Evolutionary conservation across 2,888 invertebrate species (phyloP).

Genomic region (Zygaena filipendulae): DNA sequence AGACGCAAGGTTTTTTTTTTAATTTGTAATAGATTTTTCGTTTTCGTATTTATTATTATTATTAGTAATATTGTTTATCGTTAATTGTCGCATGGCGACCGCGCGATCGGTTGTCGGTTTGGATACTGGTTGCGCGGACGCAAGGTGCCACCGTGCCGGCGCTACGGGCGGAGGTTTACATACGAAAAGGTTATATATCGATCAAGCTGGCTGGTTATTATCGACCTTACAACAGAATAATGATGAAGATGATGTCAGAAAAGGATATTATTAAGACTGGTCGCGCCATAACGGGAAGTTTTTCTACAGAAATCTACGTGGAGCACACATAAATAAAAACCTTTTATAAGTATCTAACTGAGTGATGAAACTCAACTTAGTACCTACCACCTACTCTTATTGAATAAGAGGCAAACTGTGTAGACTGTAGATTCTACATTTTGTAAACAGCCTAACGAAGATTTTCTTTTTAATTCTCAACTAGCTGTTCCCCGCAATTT

Average conservation of each 20-base stretch:
- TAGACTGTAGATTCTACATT: too few relatives aligned
- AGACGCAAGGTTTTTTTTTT: slow-evolving; percentile 14
- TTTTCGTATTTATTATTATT: too few relatives aligned
- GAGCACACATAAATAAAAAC: too few relatives aligned
- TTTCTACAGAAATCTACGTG: slow-evolving; percentile 9
- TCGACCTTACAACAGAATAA: slow-evolving; percentile 19
- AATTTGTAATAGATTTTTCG: slow-evolving; percentile 30
- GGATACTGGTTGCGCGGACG: slow-evolving; percentile 21
- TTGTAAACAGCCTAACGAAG: too few relatives aligned
- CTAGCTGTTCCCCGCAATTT: too few relatives aligned
- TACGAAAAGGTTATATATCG: slow-evolving; percentile 32
- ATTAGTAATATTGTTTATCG: slow-evolving; percentile 40
- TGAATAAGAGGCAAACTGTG: too few relatives aligned
- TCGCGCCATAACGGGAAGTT: slow-evolving; percentile 35
- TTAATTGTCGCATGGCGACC: slow-evolving; percentile 56
- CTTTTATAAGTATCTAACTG: too few relatives aligned
- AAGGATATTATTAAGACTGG: slow-evolving; percentile 34
- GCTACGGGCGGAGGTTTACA: slow-evolving; percentile 18
- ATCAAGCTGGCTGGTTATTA: slow-evolving; percentile 19
- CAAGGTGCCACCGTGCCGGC: slow-evolving; percentile 10
- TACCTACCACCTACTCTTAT: too few relatives aligned
- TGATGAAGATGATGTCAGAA: slow-evolving; percentile 38
- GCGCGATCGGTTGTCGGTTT: slow-evolving; percentile 45
- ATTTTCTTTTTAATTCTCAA: too few relatives aligned
- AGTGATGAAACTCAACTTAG: too few relatives aligned